Evolutionary conservation across 2,888 invertebrate species (phyloP).

Genomic region (Macrosoma leucophasiata): DNA sequence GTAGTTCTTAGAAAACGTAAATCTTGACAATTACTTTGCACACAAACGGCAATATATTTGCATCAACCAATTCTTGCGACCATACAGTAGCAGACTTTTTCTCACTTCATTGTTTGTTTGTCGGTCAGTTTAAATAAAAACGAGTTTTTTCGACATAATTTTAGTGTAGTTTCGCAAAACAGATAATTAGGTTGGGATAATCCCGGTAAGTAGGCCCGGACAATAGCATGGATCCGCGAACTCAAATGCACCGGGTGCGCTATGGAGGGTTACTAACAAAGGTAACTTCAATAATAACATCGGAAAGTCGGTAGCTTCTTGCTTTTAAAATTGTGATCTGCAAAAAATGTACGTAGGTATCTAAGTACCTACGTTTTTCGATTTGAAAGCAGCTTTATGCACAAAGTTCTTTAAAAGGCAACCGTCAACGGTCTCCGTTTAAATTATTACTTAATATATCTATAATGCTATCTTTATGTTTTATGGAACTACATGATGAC

Average conservation of each 20-base stretch:
- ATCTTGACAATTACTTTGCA: slow-evolving; percentile 26
- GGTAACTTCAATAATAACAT: slow-evolving; percentile 58
- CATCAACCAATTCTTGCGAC: slow-evolving; percentile 27
- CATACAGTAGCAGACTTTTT: slow-evolving; percentile 37
- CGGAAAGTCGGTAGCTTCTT: slow-evolving; percentile 73
- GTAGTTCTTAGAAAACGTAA: too few species aligned
- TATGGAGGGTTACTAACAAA: slow-evolving; percentile 53
- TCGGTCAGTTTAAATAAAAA: slow-evolving; percentile 50
- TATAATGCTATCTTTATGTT: too few species aligned
- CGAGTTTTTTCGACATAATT: slow-evolving; percentile 52
- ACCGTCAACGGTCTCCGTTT: too few species aligned
- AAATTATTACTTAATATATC: too few species aligned
- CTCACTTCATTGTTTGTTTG: slow-evolving; percentile 36
- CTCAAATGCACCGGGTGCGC: slow-evolving; percentile 51
- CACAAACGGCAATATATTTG: slow-evolving; percentile 28
- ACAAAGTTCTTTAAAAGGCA: too few species aligned
- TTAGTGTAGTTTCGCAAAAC: slow-evolving; percentile 59
- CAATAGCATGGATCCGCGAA: slow-evolving; percentile 47
- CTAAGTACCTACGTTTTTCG: slow-evolving; percentile 23
- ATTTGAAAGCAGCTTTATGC: slow-evolving; percentile 17
- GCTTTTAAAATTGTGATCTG: slow-evolving; percentile 50
- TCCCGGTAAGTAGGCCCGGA: slow-evolving; percentile 52
- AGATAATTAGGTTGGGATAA: slow-evolving; percentile 68
- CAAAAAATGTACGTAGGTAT: slow-evolving; percentile 44
- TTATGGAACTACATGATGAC: too few species aligned